Conservation (phyloP, 2,113 vertebrate genomes). For the Zapornia atra region DNA sequence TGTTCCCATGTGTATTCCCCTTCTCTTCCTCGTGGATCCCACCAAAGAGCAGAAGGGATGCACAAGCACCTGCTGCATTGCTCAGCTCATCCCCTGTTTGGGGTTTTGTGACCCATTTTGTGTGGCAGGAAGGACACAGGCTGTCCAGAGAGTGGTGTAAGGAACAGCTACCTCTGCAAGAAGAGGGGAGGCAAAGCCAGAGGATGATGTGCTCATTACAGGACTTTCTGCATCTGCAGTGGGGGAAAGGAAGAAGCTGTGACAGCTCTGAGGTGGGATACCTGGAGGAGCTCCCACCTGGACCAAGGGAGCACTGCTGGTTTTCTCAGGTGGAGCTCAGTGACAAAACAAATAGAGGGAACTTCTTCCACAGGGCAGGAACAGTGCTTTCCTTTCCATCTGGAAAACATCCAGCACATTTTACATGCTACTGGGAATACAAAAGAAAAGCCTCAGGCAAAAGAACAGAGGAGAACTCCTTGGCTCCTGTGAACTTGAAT, state of each 20-base stretch:
- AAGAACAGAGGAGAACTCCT: not conserved
- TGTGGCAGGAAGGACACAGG: not conserved
- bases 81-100: not conserved
- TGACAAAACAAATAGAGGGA: not conserved
- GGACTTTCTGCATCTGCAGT: not conserved
- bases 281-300: not conserved
- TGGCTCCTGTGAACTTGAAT: not conserved
- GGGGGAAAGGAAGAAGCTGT: not conserved
- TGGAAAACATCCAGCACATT: not conserved
- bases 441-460: not conserved
- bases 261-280: not conserved
- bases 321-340: not conserved
- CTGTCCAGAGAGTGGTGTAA: not conserved
- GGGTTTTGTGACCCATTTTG: not conserved
- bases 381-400: not conserved
- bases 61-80: rapidly evolving
- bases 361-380: not conserved
- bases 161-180: not conserved
- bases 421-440: not conserved
- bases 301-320: not conserved
- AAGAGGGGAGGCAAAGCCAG: not conserved
- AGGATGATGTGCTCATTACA: not conserved
- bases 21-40: not conserved
- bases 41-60: not conserved
- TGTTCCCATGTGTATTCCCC: not conserved